Percentiles rank a stretch among this genome's conserved stretches.
phyloP scores from a whole-genome alignment of 2,113 vertebrate species.

The Lethenteron reissneri region DNA sequence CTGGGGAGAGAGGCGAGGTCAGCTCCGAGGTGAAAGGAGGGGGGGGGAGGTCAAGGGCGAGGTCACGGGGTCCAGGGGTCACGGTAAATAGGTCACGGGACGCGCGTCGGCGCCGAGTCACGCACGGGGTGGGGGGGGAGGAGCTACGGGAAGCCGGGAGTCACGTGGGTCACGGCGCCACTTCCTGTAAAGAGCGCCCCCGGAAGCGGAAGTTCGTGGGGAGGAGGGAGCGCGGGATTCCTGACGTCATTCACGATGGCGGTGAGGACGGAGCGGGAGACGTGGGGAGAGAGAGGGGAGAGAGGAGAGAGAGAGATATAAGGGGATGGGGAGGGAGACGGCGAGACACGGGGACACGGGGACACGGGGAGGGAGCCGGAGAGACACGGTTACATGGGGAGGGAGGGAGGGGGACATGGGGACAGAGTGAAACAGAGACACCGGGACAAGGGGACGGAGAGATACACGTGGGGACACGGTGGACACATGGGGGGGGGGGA shows the following conservation, averaged over 20 bases:
- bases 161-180: no score
- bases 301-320: fast-evolving
- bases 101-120: no score
- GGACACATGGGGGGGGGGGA: no score
- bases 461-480: neutral
- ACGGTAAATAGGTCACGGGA: no score
- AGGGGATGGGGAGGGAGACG: no score
- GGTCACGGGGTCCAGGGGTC: neutral
- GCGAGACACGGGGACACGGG: neutral
- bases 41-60: no score
- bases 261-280: neutral
- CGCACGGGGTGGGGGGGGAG: no score
- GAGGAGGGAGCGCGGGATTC: neutral
- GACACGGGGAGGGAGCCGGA: neutral
- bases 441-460: neutral
- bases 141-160: no score
- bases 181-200: no score
- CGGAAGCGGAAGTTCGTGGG: neutral
- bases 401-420: neutral
- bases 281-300: neutral
- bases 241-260: neutral
- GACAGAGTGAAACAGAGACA: neutral
- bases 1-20: no score
- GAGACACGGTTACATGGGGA: no score
- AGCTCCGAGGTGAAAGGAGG: no score